Evolutionary conservation across 1,140 invertebrate species (phyloP).

Genomic region (Chrysopa pallens): DNA sequence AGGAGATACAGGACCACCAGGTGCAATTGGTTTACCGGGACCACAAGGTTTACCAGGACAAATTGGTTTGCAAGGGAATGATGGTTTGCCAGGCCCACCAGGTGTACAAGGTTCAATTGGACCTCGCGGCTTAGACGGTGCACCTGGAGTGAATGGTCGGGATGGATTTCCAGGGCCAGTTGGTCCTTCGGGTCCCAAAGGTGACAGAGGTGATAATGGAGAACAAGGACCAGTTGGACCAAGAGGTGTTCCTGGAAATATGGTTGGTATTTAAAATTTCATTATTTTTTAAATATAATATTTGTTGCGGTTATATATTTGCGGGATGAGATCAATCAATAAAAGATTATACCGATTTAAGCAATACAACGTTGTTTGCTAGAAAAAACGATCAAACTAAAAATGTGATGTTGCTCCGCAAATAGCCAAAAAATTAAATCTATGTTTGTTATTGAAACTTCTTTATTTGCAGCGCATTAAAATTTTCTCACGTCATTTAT

Average conservation of each 20-base stretch:
- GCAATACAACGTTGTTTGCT: too few relatives aligned
- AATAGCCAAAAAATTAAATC: too few relatives aligned
- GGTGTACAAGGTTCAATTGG: constrained; percentile 19
- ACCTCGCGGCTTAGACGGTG: constrained; percentile 23
- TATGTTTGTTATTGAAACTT: too few relatives aligned
- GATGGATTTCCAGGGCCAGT: constrained; percentile 25
- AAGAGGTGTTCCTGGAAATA: constrained; percentile 35
- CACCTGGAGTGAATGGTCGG: constrained; percentile 24
- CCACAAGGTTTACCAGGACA: constrained; percentile 14
- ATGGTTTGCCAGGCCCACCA: constrained; percentile 14
- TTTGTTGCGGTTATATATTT: too few relatives aligned
- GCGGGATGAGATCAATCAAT: neutral
- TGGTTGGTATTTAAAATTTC: neutral
- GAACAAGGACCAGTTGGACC: constrained; percentile 38
- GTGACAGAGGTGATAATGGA: constrained; percentile 25
- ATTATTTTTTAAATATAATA: too few relatives aligned
- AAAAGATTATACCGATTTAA: too few relatives aligned
- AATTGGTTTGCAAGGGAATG: constrained; percentile 4
- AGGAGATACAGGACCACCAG: constrained; percentile 20
- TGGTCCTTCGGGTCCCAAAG: constrained; percentile 26
- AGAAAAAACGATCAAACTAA: too few relatives aligned
- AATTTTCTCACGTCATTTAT: too few relatives aligned
- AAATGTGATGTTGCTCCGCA: too few relatives aligned
- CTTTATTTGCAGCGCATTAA: too few relatives aligned
- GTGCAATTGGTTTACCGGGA: constrained; percentile 12